These are phyloP conservation scores for Limosa lapponica DNA, from an alignment of 2,797 vertebrate species.

Conservation along the genomic window DNA sequence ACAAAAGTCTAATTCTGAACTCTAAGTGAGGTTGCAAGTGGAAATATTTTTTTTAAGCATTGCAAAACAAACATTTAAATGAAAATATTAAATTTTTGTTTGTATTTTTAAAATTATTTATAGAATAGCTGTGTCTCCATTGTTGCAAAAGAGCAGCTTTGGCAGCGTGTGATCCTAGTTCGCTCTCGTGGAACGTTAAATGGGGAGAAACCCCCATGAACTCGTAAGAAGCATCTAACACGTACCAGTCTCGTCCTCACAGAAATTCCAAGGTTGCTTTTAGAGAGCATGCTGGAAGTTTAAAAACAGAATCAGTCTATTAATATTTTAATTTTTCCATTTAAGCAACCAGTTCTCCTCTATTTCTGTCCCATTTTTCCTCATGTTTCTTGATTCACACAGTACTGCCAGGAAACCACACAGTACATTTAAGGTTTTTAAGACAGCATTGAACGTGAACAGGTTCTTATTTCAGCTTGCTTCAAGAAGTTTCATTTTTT, in stretches of 20 bases:
- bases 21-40: not conserved
- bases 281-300: not conserved
- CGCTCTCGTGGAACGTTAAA: not conserved
- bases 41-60: not conserved
- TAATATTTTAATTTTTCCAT: not conserved
- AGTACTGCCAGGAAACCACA: not conserved
- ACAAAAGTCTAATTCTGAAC: not conserved
- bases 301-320: not conserved
- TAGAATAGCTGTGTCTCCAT: not conserved
- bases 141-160: not conserved
- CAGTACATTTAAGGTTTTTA: not conserved
- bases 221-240: not conserved
- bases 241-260: fast-evolving
- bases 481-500: not conserved
- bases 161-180: not conserved
- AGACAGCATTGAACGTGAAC: not conserved
- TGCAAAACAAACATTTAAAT: not conserved
- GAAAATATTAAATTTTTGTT: not conserved
- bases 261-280: not conserved
- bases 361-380: not conserved
- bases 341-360: not conserved
- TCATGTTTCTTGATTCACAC: not conserved
- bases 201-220: fast-evolving
- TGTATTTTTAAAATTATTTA: not conserved
- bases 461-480: not conserved